Conservation (phyloP, 1,140 invertebrate genomes). For the Caenorhabditis inopinata region DNA sequence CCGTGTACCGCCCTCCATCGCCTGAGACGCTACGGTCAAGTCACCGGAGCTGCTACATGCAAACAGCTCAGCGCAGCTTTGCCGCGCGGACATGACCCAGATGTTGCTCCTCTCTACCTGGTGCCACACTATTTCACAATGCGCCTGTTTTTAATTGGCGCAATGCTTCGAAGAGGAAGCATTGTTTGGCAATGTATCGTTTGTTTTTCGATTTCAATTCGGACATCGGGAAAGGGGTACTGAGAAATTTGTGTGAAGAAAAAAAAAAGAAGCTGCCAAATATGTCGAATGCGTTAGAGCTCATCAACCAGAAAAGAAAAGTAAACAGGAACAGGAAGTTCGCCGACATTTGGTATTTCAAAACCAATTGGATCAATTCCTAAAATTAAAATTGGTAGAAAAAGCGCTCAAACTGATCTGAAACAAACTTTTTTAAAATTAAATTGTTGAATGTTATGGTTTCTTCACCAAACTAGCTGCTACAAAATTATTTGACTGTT, state of each 20-base stretch:
- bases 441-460: too few relatives aligned
- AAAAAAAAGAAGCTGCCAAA: not conserved
- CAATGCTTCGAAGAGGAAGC: slow-evolving; percentile 22
- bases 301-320: not conserved
- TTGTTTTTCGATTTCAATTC: slow-evolving; percentile 31
- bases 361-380: too few relatives aligned
- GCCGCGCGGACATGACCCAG: slow-evolving; percentile 10
- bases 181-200: slow-evolving; percentile 22
- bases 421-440: too few relatives aligned
- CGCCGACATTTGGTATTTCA: not conserved
- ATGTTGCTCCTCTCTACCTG: not conserved
- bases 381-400: too few relatives aligned
- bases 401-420: too few relatives aligned
- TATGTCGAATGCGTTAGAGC: not conserved
- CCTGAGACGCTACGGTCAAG: not conserved
- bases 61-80: slow-evolving; percentile 16
- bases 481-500: too few relatives aligned
- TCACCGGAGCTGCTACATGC: slow-evolving; percentile 25
- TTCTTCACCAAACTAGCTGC: too few relatives aligned
- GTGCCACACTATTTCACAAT: slow-evolving; percentile 13
- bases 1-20: slow-evolving; percentile 5
- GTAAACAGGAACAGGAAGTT: not conserved
- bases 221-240: not conserved
- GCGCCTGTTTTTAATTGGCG: slow-evolving; percentile 28
- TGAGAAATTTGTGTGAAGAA: not conserved